A percentile compares a stretch with the other conserved stretches of the same genome.
phyloP scores from a whole-genome alignment of 1,140 invertebrate genomes.

The Oreohelix idahoensis region DNA sequence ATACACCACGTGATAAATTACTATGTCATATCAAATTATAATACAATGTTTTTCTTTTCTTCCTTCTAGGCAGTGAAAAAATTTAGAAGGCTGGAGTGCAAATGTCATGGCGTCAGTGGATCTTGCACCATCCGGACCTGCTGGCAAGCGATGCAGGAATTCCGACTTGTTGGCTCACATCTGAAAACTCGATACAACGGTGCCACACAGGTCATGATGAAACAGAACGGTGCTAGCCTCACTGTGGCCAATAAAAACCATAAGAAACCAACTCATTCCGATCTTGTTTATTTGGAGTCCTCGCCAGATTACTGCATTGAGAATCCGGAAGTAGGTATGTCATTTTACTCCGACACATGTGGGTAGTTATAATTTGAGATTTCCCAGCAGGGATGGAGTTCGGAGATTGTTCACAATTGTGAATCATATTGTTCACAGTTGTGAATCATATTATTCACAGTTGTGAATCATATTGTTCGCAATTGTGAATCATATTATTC shows the following conservation, averaged over 20 bases:
- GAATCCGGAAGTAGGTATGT: slow-evolving; percentile 75
- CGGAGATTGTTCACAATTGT: too few species aligned
- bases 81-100: slow-evolving; percentile 88
- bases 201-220: slow-evolving; percentile 78
- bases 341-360: not conserved
- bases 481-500: too few species aligned
- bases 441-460: too few species aligned
- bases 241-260: slow-evolving; percentile 80
- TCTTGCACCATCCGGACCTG: slow-evolving; percentile 95
- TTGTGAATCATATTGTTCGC: too few species aligned
- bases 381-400: too few species aligned
- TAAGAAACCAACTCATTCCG: slow-evolving; percentile 83
- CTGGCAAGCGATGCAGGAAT: slow-evolving; percentile 91
- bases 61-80: slow-evolving; percentile 84
- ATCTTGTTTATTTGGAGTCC: slow-evolving; percentile 89
- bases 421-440: too few species aligned
- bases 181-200: slow-evolving; percentile 87
- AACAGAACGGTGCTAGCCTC: slow-evolving; percentile 73
- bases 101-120: slow-evolving; percentile 96
- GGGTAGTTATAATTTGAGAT: too few species aligned
- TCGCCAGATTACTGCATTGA: slow-evolving; percentile 94
- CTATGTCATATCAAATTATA: too few species aligned
- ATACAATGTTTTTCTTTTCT: too few species aligned
- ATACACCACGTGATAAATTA: too few species aligned
- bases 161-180: slow-evolving; percentile 86